A percentile compares a stretch with the other conserved stretches of the same genome.
Conservation (phyloP, 2,888 invertebrate genomes). For the Cerastoderma edule region DNA sequence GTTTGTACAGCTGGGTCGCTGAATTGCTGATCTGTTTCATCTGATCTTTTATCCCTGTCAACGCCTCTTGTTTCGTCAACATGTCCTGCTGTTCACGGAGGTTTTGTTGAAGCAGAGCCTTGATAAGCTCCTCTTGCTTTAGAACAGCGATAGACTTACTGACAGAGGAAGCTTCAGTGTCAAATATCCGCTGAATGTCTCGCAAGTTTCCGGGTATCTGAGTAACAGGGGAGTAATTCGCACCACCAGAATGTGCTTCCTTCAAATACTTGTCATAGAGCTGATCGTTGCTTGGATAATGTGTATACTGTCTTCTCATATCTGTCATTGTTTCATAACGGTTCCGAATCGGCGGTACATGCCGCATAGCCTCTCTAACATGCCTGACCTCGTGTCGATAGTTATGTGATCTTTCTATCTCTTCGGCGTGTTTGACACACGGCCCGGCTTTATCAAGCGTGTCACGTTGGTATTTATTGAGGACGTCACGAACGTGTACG, state of each 20-base stretch:
- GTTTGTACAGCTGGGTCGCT: constrained; percentile 38
- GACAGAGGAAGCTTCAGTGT: constrained; percentile 27
- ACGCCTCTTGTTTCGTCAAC: constrained; percentile 31
- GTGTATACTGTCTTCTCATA: not conserved
- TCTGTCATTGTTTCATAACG: not conserved
- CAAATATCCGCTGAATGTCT: constrained; percentile 38
- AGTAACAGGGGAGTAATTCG: constrained; percentile 20
- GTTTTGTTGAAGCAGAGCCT: constrained; percentile 46
- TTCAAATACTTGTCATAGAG: not conserved
- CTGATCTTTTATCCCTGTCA: constrained; percentile 37
- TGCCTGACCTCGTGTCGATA: not conserved
- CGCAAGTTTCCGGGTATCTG: constrained; percentile 39
- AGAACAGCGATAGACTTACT: constrained; percentile 35
- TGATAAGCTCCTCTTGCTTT: constrained; percentile 48
- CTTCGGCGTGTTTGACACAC: not conserved
- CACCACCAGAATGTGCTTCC: not conserved
- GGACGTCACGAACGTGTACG: constrained; percentile 31
- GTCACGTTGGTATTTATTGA: not conserved
- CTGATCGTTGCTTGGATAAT: not conserved
- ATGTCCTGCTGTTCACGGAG: constrained; percentile 45
- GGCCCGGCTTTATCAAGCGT: not conserved
- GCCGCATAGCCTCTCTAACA: not conserved
- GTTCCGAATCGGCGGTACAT: not conserved
- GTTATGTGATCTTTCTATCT: not conserved
- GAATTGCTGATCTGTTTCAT: constrained; percentile 43